phyloP scores from a whole-genome alignment of 2,113 vertebrate genomes.

The Suncus etruscus region DNA sequence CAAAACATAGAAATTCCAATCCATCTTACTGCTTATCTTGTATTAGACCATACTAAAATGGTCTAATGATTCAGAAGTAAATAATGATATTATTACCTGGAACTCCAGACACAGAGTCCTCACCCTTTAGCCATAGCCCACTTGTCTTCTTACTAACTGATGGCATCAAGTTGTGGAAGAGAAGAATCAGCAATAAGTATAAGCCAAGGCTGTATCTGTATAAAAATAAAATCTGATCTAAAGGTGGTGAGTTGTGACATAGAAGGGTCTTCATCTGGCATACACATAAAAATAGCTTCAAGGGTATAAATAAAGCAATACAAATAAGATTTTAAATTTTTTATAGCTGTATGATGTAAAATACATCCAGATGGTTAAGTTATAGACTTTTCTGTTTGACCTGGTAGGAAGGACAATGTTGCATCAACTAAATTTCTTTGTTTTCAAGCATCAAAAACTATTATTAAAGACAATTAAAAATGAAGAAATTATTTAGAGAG shows the following conservation, averaged over 20 bases:
- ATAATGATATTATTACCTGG: too few relatives aligned
- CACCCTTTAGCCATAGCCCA: neutral
- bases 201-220: rapidly evolving
- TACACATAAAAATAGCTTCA: neutral
- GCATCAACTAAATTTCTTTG: neutral
- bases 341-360: neutral
- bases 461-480: neutral
- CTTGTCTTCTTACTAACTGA: neutral
- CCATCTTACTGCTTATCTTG: neutral
- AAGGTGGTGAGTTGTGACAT: neutral
- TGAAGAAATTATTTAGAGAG: neutral
- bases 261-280: neutral
- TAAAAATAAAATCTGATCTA: neutral
- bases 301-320: neutral
- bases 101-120: neutral
- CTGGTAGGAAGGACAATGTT: too few relatives aligned
- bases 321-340: neutral
- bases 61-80: neutral
- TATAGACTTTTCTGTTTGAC: neutral
- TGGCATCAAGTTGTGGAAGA: neutral
- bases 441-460: constrained; percentile 10
- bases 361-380: neutral
- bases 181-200: neutral
- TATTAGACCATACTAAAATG: neutral
- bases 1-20: neutral